Percentiles rank a stretch among this genome's conserved stretches.
phyloP scores from a whole-genome alignment of 2,113 vertebrate species.

The Podiceps cristatus region DNA sequence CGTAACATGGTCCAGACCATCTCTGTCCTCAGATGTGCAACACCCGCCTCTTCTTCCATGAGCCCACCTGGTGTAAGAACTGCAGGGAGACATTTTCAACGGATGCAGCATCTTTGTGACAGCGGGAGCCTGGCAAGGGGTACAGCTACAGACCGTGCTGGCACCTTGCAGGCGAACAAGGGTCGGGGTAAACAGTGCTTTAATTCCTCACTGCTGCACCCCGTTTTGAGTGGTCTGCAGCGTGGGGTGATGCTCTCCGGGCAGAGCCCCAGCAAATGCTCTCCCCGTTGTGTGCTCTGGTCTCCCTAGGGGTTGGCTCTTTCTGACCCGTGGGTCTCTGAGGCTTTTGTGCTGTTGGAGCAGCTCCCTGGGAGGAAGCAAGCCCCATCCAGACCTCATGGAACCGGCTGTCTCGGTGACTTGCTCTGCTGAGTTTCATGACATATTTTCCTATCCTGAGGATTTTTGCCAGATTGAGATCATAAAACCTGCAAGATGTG shows the following conservation, averaged over 20 bases:
- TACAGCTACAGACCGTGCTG: background rate
- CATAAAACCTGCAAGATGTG: background rate
- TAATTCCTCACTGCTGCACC: background rate
- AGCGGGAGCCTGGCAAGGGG: background rate
- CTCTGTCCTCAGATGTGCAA: background rate
- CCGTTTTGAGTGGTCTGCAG: background rate
- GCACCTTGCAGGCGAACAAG: background rate
- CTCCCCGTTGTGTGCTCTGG: rapidly evolving
- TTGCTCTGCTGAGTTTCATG: background rate
- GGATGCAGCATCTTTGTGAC: background rate
- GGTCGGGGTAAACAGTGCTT: background rate
- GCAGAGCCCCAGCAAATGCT: background rate
- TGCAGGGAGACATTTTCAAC: rapidly evolving
- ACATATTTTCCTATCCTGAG: background rate
- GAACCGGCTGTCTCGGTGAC: rapidly evolving
- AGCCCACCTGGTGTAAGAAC: background rate
- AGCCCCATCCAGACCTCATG: background rate
- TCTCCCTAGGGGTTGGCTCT: background rate
- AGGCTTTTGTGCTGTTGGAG: background rate
- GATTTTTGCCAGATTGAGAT: conserved; percentile 23
- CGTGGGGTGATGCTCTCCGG: background rate
- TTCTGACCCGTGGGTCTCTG: background rate
- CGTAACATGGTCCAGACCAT: background rate
- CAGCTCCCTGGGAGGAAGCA: background rate
- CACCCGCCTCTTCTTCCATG: background rate